These are phyloP conservation scores for Ariolimax columbianus DNA, from an alignment of 2,888 invertebrate genomes.

Conservation along the genomic window DNA sequence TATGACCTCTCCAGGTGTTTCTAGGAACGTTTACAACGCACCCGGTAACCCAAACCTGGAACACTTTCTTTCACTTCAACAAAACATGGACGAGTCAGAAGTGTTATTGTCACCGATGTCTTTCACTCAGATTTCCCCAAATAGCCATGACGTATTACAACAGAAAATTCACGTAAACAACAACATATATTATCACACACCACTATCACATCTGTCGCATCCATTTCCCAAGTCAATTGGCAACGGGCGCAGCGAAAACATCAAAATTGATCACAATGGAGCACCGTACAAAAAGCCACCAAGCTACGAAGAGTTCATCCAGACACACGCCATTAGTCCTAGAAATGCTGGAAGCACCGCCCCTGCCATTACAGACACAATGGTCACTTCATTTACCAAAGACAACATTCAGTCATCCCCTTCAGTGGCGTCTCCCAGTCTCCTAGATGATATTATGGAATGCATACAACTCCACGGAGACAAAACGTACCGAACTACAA, in stretches of 20 bases:
- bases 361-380: conserved; percentile 3
- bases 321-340: conserved; percentile 11
- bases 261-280: background rate
- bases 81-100: background rate
- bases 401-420: conserved; percentile 27
- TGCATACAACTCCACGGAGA: conserved; percentile 51
- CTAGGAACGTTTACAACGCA: background rate
- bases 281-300: conserved; percentile 35
- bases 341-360: background rate
- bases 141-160: background rate
- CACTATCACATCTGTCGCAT: too few relatives aligned
- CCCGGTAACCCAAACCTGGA: background rate
- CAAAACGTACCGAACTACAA: background rate
- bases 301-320: conserved; percentile 50
- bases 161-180: too few relatives aligned
- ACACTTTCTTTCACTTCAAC: background rate
- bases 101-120: background rate
- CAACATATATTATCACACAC: too few relatives aligned
- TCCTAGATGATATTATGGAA: conserved; percentile 56
- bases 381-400: conserved; percentile 13
- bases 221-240: too few relatives aligned
- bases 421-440: conserved; percentile 37
- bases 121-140: too few relatives aligned
- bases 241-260: too few relatives aligned
- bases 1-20: background rate